Conservation (phyloP, 2,888 invertebrate genomes). For the Melipona bicolor region DNA sequence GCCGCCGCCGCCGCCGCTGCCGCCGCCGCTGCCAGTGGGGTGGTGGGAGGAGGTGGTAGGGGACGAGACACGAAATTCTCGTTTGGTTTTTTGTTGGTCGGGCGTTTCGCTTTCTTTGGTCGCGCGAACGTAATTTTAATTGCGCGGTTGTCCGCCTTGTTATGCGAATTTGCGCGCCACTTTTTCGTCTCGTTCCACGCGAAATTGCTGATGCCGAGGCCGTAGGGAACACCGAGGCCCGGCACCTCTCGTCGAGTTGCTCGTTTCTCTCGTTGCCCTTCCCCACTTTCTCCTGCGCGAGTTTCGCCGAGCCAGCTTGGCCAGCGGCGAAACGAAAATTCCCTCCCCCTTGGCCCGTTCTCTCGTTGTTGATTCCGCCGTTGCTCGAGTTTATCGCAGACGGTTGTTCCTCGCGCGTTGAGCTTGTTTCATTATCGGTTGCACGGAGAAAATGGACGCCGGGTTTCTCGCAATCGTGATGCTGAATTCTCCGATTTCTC, state of each 20-base stretch:
- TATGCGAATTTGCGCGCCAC: constrained; percentile 53
- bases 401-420: not conserved
- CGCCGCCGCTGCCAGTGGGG: too few relatives aligned
- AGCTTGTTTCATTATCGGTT: constrained; percentile 10
- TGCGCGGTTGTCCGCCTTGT: constrained; percentile 64
- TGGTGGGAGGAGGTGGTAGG: not conserved
- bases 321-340: constrained; percentile 36
- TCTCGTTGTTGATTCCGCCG: not conserved
- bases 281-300: not conserved
- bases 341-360: not conserved
- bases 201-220: constrained; percentile 27
- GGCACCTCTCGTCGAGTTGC: constrained; percentile 1
- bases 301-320: not conserved
- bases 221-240: not conserved
- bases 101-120: constrained; percentile 31
- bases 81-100: constrained; percentile 24
- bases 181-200: constrained; percentile 46
- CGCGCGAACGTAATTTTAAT: constrained; percentile 61
- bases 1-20: too few relatives aligned
- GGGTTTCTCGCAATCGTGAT: constrained; percentile 6
- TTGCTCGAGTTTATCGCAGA: constrained; percentile 7
- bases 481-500: constrained; percentile 13
- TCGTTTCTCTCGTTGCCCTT: not conserved
- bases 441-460: constrained; percentile 3
- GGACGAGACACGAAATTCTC: constrained; percentile 32